These are phyloP conservation scores for Coregonus ussuriensis DNA, from an alignment of 2,797 vertebrate species.

Conservation along the genomic window DNA sequence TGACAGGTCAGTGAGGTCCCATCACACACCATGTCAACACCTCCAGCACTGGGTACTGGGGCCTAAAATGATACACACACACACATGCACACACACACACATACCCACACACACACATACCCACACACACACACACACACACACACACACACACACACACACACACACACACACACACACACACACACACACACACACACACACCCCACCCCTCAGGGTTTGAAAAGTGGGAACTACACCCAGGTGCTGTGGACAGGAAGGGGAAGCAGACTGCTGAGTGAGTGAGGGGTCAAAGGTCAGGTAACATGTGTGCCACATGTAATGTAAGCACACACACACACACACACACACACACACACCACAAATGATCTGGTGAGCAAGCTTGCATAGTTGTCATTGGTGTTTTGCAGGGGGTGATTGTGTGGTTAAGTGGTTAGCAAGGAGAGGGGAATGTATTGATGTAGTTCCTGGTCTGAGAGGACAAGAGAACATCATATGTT, in stretches of 20 bases:
- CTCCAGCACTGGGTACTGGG: slow-evolving; percentile 28
- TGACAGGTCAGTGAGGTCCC: slow-evolving; percentile 32
- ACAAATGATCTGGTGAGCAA: not conserved
- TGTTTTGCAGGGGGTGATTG: not conserved
- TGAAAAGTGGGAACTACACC: slow-evolving; percentile 61
- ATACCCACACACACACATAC: slow-evolving; percentile 14
- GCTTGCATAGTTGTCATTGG: not conserved
- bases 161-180: slow-evolving; percentile 21
- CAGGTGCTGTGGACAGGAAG: slow-evolving; percentile 59
- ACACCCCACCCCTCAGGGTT: slow-evolving; percentile 30
- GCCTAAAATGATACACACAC: slow-evolving; percentile 19
- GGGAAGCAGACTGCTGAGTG: slow-evolving; percentile 56
- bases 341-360: slow-evolving; percentile 13
- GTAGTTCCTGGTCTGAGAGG: not conserved
- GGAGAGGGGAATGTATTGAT: not conserved
- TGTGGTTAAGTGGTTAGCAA: too few species aligned
- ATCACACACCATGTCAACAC: slow-evolving; percentile 36
- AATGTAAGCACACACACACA: slow-evolving; percentile 29
- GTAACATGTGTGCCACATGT: slow-evolving; percentile 44
- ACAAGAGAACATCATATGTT: not conserved
- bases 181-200: slow-evolving; percentile 19
- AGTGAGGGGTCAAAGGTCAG: slow-evolving; percentile 50
- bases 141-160: slow-evolving; percentile 13
- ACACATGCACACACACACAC: not conserved
- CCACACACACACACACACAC: not conserved